Evolutionary conservation across 2,888 invertebrate species (phyloP).

Genomic region (Deroplatys truncata): DNA sequence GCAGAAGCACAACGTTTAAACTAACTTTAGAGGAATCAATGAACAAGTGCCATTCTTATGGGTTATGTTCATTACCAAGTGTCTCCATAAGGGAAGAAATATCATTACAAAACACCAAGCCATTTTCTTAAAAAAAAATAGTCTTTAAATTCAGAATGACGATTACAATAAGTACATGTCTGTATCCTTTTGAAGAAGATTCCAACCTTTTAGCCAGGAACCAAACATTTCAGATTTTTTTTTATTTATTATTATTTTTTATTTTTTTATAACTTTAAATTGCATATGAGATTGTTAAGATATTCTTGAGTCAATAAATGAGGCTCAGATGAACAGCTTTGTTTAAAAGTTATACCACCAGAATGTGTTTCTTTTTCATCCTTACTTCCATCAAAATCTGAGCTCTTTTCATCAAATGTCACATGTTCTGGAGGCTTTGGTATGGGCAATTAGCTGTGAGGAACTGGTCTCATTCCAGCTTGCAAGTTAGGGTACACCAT

Average conservation of each 20-base stretch:
- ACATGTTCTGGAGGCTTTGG: neutral
- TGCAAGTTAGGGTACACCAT: slow-evolving; percentile 10
- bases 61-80: too few relatives aligned
- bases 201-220: neutral
- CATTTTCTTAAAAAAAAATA: neutral
- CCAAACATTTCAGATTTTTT: neutral
- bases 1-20: too few relatives aligned
- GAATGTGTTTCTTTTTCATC: neutral
- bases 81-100: neutral
- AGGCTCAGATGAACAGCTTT: neutral
- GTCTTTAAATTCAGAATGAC: neutral
- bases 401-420: neutral
- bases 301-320: neutral
- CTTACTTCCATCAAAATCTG: too few relatives aligned
- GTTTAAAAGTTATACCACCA: neutral
- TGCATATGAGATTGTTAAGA: neutral
- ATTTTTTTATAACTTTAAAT: neutral
- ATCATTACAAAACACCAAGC: neutral
- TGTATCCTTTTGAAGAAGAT: neutral
- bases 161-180: neutral
- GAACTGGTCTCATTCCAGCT: slow-evolving; percentile 10
- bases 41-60: too few relatives aligned
- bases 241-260: too few relatives aligned
- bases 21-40: too few relatives aligned
- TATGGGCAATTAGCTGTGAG: neutral